Conservation (phyloP, 2,797 vertebrate genomes). For the Peromyscus attwateri region DNA sequence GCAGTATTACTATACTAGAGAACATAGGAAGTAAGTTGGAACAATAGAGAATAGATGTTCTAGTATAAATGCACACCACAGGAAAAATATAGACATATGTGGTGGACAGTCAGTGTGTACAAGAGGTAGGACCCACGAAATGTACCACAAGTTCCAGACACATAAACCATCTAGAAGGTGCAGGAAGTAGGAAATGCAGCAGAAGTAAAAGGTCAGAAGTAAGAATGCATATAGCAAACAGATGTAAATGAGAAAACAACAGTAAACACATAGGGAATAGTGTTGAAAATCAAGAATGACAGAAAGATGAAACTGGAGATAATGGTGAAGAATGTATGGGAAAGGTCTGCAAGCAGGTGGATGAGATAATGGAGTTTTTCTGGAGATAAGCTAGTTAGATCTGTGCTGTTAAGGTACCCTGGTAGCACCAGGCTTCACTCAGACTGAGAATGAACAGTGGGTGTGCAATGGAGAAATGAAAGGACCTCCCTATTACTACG, state of each 20-base stretch:
- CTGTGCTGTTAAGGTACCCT: not conserved
- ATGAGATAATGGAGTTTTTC: not conserved
- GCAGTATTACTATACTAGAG: not conserved
- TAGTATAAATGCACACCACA: not conserved
- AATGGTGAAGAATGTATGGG: not conserved
- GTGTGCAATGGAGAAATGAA: not conserved
- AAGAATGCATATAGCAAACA: not conserved
- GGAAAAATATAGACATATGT: not conserved
- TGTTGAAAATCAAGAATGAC: slow-evolving; percentile 48
- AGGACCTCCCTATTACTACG: not conserved
- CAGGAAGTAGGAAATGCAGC: not conserved
- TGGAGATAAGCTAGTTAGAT: not conserved
- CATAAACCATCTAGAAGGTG: not conserved
- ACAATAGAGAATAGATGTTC: not conserved
- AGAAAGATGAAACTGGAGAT: not conserved
- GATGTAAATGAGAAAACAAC: not conserved
- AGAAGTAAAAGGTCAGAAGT: slow-evolving; percentile 36
- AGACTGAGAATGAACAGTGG: not conserved
- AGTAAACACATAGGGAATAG: not conserved
- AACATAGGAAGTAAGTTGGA: not conserved
- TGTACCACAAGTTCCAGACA: not conserved
- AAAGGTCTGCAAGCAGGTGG: not conserved
- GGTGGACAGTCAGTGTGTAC: not conserved
- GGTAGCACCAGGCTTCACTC: not conserved
- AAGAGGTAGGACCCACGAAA: not conserved